phyloP scores from a whole-genome alignment of 2,113 vertebrate species.

The Orientallactaga bullata region DNA sequence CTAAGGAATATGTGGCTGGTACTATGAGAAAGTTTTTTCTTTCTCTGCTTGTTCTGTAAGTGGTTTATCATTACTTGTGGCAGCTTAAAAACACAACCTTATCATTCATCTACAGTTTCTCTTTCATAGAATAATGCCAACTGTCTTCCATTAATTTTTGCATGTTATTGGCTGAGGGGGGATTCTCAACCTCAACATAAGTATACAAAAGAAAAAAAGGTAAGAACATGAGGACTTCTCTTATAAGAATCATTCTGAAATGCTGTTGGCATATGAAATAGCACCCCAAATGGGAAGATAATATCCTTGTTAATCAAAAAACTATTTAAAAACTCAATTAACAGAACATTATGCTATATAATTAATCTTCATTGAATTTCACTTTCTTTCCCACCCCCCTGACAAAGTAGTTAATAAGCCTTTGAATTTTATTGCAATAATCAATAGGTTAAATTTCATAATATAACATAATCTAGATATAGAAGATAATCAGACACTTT shows the following conservation, averaged over 20 bases:
- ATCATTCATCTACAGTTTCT: conserved; percentile 85
- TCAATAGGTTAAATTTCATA: conserved; percentile 87
- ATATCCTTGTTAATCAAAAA: conserved; percentile 90
- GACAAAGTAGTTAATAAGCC: conserved; percentile 84
- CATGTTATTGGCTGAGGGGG: conserved; percentile 79
- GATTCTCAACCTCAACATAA: conserved; percentile 64
- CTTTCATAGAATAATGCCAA: conserved; percentile 75
- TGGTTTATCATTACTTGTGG: conserved; percentile 82
- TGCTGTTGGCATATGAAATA: conserved; percentile 80
- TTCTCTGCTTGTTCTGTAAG: conserved; percentile 62
- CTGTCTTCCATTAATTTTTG: conserved; percentile 81
- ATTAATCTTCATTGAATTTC: conserved; percentile 91
- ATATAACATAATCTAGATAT: conserved; percentile 84
- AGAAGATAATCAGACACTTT: conserved; percentile 82
- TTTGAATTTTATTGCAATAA: conserved; percentile 87
- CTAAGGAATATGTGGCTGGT: conserved; percentile 36
- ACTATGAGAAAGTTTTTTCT: conserved; percentile 73
- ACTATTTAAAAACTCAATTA: conserved; percentile 92
- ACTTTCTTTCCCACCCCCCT: conserved; percentile 73
- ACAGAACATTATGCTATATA: conserved; percentile 87
- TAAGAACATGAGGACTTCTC: conserved; percentile 65
- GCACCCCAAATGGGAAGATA: conserved; percentile 85
- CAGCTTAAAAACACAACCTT: conserved; percentile 77
- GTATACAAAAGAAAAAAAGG: conserved; percentile 75
- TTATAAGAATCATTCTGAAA: conserved; percentile 81